These are phyloP conservation scores for Muscicapa comitata DNA, from an alignment of 2,797 vertebrate genomes.

Conservation along the genomic window DNA sequence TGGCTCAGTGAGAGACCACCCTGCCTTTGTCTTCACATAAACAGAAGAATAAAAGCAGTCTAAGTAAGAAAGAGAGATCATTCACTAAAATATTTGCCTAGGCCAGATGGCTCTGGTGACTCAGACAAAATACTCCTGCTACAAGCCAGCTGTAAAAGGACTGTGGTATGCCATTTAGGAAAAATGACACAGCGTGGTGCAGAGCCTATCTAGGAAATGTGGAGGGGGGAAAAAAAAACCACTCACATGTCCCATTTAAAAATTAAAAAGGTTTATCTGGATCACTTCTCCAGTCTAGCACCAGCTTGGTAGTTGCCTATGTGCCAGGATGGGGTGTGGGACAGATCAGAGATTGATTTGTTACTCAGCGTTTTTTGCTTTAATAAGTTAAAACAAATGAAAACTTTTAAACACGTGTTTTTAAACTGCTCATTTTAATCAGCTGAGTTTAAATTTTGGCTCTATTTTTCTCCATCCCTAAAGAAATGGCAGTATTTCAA, in stretches of 20 bases:
- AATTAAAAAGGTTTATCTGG: not conserved
- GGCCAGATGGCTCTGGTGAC: constrained; percentile 52
- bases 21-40: not conserved
- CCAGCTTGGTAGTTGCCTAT: not conserved
- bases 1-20: not conserved
- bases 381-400: not conserved
- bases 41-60: not conserved
- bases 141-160: not conserved
- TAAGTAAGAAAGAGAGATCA: not conserved
- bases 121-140: constrained; percentile 18
- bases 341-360: not conserved
- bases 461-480: not conserved
- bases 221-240: not conserved
- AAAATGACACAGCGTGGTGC: not conserved
- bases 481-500: not conserved
- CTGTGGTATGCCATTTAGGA: not conserved
- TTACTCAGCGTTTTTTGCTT: not conserved
- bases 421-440: not conserved
- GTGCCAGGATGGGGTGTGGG: not conserved
- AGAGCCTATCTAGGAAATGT: not conserved
- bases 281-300: not conserved
- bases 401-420: not conserved
- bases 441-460: not conserved
- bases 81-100: constrained; percentile 28
- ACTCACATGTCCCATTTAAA: not conserved